Evolutionary conservation across 2,797 vertebrate genomes (phyloP), one percentile per base, ranked within the genome.

Genomic region (Sparidentex hasta): DNA sequence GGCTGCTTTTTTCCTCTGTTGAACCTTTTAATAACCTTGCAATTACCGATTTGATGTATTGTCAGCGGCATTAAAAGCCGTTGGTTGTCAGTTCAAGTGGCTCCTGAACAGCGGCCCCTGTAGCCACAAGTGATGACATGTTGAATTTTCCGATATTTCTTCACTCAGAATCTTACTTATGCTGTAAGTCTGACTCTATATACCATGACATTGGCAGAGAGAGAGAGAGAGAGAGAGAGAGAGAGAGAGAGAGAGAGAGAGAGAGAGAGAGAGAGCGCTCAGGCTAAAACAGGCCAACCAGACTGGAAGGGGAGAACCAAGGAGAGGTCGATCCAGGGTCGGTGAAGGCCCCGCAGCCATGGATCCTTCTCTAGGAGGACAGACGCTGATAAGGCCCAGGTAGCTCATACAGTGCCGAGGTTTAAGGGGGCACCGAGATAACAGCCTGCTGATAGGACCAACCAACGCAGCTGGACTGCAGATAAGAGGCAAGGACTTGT

Each of bases 401-500:
- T 92, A 90, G 91, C 90, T 94, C 90, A 91, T 83, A 92, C 82
- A 80, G 88, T 87, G 87, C 87, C 84, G 87, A 82, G 85, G 92
- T 92, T 88, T 90, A 81, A 90, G 85, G 89, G 90, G 93, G 87
- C 91, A 85, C 88, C 62, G 65, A 92, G 94, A 95, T 95, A 95
- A 94, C 91, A 82, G 78, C 85, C 84, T 69, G 89, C 90, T 88
- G 89, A 95, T 94, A 93, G 91, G 79, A 88, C 82, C 86, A 81
- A 85, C 77, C 85, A 87, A 88, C 91, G 91, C 89, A 91, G 92
- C 91, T 87, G 89, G 91, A 86, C 85, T 82, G 71, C 85, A 91
- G 94, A 95, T 94, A 95, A 94, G 92, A 88, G 59, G 83, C 93
- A 92, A 94, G 90, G 90, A 93, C 92, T 93, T 93, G 84, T 92